phyloP scores from a whole-genome alignment of 2,888 invertebrate species.

The Cheilosia impressa region DNA sequence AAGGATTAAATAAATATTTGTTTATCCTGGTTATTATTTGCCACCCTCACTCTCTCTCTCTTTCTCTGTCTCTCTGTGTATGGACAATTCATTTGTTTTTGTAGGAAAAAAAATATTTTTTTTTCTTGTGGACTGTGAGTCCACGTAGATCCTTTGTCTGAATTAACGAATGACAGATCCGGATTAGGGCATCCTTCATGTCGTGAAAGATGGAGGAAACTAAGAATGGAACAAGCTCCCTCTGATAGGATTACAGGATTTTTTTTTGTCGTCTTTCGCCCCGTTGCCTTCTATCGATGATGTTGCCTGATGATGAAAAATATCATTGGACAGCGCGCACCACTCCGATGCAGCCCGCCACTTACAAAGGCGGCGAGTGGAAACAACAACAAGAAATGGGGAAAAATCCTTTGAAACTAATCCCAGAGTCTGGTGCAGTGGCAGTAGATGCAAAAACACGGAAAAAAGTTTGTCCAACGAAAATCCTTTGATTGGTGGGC shows the following conservation, averaged over 20 bases:
- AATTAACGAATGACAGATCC: constrained; percentile 74
- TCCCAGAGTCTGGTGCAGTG: constrained; percentile 70
- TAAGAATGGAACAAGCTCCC: constrained; percentile 3
- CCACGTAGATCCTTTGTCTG: constrained; percentile 71
- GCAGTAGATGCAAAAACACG: constrained; percentile 34
- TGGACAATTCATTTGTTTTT: constrained; percentile 37
- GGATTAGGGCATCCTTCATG: constrained; percentile 75
- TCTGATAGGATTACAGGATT: constrained; percentile 74
- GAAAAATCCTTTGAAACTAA: constrained; percentile 67
- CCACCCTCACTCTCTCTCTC: constrained; percentile 7
- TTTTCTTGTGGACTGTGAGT: constrained; percentile 18
- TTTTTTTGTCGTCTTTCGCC: constrained; percentile 41
- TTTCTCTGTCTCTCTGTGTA: background rate
- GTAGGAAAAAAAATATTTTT: constrained; percentile 11
- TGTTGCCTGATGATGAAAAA: constrained; percentile 70
- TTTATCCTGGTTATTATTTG: constrained; percentile 72
- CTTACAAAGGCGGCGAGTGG: constrained; percentile 39
- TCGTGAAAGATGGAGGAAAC: constrained; percentile 52
- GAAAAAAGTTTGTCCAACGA: constrained; percentile 25
- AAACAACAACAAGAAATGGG: background rate
- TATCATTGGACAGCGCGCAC: constrained; percentile 58
- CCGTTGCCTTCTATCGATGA: constrained; percentile 67
- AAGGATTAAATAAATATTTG: constrained; percentile 76
- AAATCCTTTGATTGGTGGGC: constrained; percentile 76
- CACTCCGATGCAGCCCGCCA: constrained; percentile 49